Conservation (phyloP, 1,140 invertebrate genomes). For the Globodera ellingtonae region DNA sequence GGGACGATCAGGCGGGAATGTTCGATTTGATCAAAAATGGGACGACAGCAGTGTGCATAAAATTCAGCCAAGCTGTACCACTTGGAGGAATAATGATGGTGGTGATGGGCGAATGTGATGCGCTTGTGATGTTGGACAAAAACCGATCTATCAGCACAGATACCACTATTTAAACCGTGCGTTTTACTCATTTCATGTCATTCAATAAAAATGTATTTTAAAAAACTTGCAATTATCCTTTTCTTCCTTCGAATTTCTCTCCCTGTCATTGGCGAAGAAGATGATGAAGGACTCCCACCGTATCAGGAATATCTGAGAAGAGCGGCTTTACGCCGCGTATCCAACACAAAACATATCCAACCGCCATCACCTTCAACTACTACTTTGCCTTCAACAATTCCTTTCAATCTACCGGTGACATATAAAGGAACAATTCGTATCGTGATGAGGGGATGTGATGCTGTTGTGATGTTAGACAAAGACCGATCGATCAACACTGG, state of each 20-base stretch:
- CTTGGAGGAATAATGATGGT: constrained; percentile 25
- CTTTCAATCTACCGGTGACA: neutral
- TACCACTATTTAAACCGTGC: neutral
- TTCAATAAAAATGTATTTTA: neutral
- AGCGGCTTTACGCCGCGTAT: too few relatives aligned
- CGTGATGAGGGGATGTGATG: too few relatives aligned
- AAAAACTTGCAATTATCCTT: neutral
- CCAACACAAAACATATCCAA: too few relatives aligned
- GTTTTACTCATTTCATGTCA: neutral
- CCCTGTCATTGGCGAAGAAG: too few relatives aligned
- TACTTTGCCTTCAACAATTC: neutral
- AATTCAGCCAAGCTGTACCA: constrained; percentile 27
- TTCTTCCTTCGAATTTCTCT: neutral
- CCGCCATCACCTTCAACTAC: neutral
- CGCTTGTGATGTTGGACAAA: constrained; percentile 21
- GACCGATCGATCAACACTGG: too few relatives aligned
- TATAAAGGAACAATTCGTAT: too few relatives aligned
- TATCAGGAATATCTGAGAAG: too few relatives aligned
- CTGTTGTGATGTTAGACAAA: too few relatives aligned
- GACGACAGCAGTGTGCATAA: constrained; percentile 21
- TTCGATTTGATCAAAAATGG: constrained; percentile 31
- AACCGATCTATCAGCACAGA: neutral
- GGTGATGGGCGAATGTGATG: constrained; percentile 11
- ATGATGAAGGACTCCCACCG: too few relatives aligned
- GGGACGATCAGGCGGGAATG: constrained; percentile 8